Percentiles rank a stretch among this genome's conserved stretches.
phyloP scores from a whole-genome alignment of 2,113 vertebrate species.

The Oryzias celebensis region DNA sequence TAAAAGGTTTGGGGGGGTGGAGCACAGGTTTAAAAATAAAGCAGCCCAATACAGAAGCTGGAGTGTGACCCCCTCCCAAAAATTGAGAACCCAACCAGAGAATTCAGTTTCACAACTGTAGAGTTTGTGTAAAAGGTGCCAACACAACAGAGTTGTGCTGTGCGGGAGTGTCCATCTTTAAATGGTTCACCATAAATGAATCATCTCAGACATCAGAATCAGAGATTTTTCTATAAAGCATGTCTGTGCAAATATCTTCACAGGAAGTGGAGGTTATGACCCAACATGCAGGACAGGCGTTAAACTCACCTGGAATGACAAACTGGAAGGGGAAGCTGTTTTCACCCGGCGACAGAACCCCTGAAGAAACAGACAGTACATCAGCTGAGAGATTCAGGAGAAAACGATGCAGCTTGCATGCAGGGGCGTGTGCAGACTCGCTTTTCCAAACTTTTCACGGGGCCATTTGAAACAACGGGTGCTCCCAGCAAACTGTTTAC shows the following conservation, averaged over 20 bases:
- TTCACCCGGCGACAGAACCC: constrained; percentile 85
- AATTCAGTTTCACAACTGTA: no score
- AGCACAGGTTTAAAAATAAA: constrained; percentile 49
- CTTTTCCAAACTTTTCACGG: no score
- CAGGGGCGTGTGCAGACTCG: no score
- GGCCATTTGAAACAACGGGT: no score
- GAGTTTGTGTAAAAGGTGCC: no score
- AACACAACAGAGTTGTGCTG: no score
- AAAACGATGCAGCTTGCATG: not conserved
- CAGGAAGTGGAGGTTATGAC: constrained; percentile 13
- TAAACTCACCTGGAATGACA: constrained; percentile 87
- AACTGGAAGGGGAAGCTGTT: constrained; percentile 96
- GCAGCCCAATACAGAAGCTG: constrained; percentile 14
- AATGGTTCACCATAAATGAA: no score
- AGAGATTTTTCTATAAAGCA: no score
- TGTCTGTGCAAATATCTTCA: not conserved
- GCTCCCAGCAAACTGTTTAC: no score
- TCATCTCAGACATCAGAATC: no score
- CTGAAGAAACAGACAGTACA: constrained; percentile 71
- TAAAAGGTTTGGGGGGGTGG: constrained; percentile 20
- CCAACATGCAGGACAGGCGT: constrained; percentile 14
- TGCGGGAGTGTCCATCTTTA: no score
- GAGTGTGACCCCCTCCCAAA: not conserved
- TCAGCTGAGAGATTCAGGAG: constrained; percentile 9
- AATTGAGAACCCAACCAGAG: no score